phyloP scores from a whole-genome alignment of 2,797 vertebrate genomes.

The Myiotriccus ornatus region DNA sequence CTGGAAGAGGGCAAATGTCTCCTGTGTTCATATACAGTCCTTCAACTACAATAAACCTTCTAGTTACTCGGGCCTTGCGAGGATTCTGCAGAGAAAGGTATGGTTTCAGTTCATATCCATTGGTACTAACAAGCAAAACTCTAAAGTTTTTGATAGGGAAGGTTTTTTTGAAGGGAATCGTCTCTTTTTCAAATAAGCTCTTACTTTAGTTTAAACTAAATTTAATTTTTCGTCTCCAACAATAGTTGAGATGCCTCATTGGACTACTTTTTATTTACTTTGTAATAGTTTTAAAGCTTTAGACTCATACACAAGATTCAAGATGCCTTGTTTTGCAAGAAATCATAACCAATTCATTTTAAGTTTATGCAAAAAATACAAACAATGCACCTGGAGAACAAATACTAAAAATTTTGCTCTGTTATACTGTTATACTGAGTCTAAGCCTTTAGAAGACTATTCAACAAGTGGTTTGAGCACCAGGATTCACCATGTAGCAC shows the following conservation, averaged over 20 bases:
- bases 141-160: neutral
- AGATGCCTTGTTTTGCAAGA: neutral
- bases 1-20: constrained; percentile 91
- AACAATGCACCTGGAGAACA: neutral
- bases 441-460: neutral
- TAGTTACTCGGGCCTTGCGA: constrained; percentile 92
- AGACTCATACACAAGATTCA: neutral
- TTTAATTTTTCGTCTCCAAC: neutral
- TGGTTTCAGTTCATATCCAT: neutral
- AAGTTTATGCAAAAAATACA: neutral
- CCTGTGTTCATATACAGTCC: constrained; percentile 95
- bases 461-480: neutral
- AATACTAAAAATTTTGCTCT: neutral
- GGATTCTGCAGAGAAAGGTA: constrained; percentile 83
- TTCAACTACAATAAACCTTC: constrained; percentile 92
- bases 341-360: neutral
- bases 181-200: neutral
- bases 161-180: neutral
- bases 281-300: neutral
- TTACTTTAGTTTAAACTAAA: neutral
- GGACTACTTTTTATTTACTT: neutral
- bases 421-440: neutral
- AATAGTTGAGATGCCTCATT: neutral
- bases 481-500: neutral
- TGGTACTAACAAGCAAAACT: neutral